Evolutionary conservation across 2,797 vertebrate species (phyloP), one percentile per base, ranked within the genome.

Genomic region (Pelochelys cantorii): DNA sequence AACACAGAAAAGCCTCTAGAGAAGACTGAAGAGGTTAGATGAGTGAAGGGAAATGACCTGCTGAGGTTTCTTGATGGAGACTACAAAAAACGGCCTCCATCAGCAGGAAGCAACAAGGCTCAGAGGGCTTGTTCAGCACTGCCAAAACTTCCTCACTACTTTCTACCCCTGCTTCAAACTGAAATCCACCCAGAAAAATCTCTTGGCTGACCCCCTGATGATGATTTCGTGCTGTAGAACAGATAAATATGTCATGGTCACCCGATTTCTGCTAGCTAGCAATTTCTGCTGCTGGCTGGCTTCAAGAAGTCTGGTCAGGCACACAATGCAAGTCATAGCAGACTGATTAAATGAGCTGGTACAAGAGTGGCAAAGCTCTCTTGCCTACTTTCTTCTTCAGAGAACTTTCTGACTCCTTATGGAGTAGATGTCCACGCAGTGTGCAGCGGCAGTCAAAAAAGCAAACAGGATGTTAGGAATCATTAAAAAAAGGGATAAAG

Each of bases 81-180:
- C 5, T 1, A 1, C 0, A 0, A 93, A 71, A 0, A 85, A 4
- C 1, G 6, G 18, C 37, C 53, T 59, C 52, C 85, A 3, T 1
- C 78, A 12, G 65, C 48, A 92, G 65, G 88, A 34, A 17, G 29
- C 56, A 86, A 31, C 53, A 86, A 86, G 65, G 65, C n/a, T 3
- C 10, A n/a, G 0, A 0, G 37, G 27, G 65, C 65, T 90, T 56
- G n/a, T 56, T 65, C 48, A 78, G 31, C 53, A 79, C n/a, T 71
- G 29, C n/a, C 71, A 77, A 78, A 31, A 12, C 25, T 78, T 84
- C 18, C 12, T n/a, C 68, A 84, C 25, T 1, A 48, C 80, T 74
- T 56, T 85, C n/a, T 34, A 86, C 55, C 87, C 74, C 34, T 59
- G n/a, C 60, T 88, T 53, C 81, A 78, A 7, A 57, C 1, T 52